Percentiles rank a stretch among this genome's conserved stretches.
phyloP scores from a whole-genome alignment of 1,140 invertebrate species.

The Araneus ventricosus region DNA sequence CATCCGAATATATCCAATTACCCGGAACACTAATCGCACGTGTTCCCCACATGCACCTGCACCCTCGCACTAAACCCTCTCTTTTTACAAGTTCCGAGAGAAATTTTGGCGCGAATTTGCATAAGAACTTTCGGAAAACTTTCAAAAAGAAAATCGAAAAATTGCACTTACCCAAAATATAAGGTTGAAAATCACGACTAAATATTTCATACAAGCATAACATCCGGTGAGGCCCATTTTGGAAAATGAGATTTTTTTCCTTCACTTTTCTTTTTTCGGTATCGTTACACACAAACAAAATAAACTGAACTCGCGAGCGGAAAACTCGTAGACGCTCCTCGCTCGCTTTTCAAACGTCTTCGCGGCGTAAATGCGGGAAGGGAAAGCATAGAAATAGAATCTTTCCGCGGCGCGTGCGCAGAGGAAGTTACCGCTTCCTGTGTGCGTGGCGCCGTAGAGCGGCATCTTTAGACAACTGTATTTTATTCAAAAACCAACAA shows the following conservation, averaged over 20 bases:
- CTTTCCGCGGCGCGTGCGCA: slow-evolving; percentile 39
- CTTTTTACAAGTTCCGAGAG: neutral
- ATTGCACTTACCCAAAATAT: slow-evolving; percentile 86
- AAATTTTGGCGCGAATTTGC: slow-evolving; percentile 58
- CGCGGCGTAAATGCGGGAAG: neutral
- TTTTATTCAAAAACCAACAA: neutral
- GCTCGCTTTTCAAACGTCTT: slow-evolving; percentile 22
- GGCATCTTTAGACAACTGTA: slow-evolving; percentile 51
- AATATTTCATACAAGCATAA: slow-evolving; percentile 86
- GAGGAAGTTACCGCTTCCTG: slow-evolving; percentile 42
- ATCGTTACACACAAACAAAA: slow-evolving; percentile 12
- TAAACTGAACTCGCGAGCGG: neutral
- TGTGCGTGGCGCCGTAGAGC: slow-evolving; percentile 56
- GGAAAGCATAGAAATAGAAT: slow-evolving; percentile 53
- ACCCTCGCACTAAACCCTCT: neutral
- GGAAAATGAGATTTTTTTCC: slow-evolving; percentile 4
- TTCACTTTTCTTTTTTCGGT: neutral
- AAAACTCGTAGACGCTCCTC: neutral
- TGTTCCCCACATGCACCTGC: neutral
- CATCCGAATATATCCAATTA: no score
- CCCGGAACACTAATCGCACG: neutral
- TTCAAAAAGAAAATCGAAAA: slow-evolving; percentile 3
- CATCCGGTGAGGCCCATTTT: slow-evolving; percentile 85
- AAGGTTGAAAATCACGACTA: slow-evolving; percentile 86
- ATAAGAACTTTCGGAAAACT: neutral